A percentile compares a stretch with the other conserved stretches of the same genome.
These are phyloP conservation scores for Arenaria interpres DNA, from an alignment of 2,113 vertebrate species.

Conservation along the genomic window DNA sequence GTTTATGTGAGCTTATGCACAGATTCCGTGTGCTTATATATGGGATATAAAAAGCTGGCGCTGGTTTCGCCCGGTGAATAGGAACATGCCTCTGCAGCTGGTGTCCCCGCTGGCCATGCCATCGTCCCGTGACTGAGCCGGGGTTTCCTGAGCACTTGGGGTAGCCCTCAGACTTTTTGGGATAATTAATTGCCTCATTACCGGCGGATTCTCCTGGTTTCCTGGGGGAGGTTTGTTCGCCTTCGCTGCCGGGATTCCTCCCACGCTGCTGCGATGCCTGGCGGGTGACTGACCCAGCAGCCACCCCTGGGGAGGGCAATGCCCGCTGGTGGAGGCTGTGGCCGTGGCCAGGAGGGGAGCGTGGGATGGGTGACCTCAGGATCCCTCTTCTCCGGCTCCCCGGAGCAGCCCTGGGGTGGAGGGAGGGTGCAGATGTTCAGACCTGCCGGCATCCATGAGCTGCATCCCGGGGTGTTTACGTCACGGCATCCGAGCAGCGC, in stretches of 20 bases:
- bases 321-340: background rate
- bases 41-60: background rate
- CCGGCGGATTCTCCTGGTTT: background rate
- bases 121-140: fast-evolving
- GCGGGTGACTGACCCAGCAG: background rate
- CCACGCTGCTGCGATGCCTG: fast-evolving
- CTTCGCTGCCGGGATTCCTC: background rate
- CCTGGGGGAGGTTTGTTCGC: background rate
- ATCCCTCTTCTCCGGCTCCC: no score
- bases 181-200: background rate
- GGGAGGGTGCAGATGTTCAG: background rate
- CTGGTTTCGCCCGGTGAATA: fast-evolving
- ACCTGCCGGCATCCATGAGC: fast-evolving
- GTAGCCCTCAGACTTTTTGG: background rate
- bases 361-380: fast-evolving
- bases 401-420: no score
- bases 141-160: background rate
- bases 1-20: background rate
- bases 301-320: background rate
- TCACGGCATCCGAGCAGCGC: fast-evolving
- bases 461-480: fast-evolving
- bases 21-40: background rate
- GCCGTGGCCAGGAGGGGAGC: fast-evolving
- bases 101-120: fast-evolving
- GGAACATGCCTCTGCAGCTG: background rate